Evolutionary conservation across 2,888 invertebrate species (phyloP), one percentile per base, ranked within the genome.

Genomic region (Andrena praecox): DNA sequence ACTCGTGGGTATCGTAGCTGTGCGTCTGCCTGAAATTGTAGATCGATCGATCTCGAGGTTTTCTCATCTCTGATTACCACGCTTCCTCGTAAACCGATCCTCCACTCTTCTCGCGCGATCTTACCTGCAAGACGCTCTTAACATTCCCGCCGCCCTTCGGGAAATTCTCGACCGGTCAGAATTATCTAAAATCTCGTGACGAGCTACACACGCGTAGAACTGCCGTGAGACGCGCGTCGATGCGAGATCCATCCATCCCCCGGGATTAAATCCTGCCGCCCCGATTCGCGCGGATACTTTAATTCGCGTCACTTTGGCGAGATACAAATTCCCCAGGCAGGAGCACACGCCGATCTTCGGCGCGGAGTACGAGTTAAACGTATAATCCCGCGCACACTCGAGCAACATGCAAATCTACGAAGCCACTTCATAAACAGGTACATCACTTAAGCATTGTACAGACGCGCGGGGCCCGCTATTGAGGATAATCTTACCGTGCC

Each of bases 371-470:
- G 31, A 63, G 56, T 54, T 60, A 62, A 50, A 66, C 79, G 70
- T 66, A 66, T 79, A 80, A 80, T 80, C 71, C 56, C 60, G 27
- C 67, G 50, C 48, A 62, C 62, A 67, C 67, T 62, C n/a, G 66
- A 29, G 52, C 60, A 66, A 67, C 71, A 80, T 80, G 80, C 80
- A 80, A 80, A 80, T 80, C 66, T 72, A 68, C 52, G 42, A 35
- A 68, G 56, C 67, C 64, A 64, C 63, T 80, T 80, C 79, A 73
- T 73, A 80, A 80, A 79, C 72, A 72, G 72, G 33, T 79, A 79
- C 80, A 73, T 73, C 79, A 73, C 67, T 80, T 79, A 73, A 62
- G 31, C 68, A 63, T 80, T 63, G 79, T 78, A 63, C 71, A 54
- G 20, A 12, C 56, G 27, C 56, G 12, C n/a, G 24, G n/a, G 35